phyloP scores from a whole-genome alignment of 2,797 vertebrate genomes.

The Apogon hyalosoma region DNA sequence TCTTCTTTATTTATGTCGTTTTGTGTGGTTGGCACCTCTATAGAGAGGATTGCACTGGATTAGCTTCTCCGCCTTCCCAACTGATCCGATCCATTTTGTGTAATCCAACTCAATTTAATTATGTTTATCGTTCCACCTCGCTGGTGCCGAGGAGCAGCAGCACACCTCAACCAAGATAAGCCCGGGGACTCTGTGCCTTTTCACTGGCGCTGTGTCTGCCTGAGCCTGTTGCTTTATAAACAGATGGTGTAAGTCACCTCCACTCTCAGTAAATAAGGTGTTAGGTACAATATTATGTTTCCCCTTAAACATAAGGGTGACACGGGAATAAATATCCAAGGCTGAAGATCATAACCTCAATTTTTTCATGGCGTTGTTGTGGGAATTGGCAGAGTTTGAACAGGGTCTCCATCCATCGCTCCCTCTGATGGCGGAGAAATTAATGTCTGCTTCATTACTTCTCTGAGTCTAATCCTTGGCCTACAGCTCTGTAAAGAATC shows the following conservation, averaged over 20 bases:
- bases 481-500: not conserved
- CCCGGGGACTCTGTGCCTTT: slow-evolving; percentile 73
- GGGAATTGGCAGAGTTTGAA: slow-evolving; percentile 54
- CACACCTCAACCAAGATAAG: slow-evolving; percentile 80
- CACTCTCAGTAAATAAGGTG: slow-evolving; percentile 67
- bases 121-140: slow-evolving; percentile 84
- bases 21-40: slow-evolving; percentile 76
- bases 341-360: slow-evolving; percentile 48
- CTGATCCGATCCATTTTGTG: slow-evolving; percentile 85
- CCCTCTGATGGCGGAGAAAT: slow-evolving; percentile 40
- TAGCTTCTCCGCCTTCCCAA: slow-evolving; percentile 79
- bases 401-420: slow-evolving; percentile 11
- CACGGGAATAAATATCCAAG: slow-evolving; percentile 47
- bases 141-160: slow-evolving; percentile 73
- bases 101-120: slow-evolving; percentile 87
- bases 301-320: slow-evolving; percentile 42
- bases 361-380: slow-evolving; percentile 29
- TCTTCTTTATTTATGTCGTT: slow-evolving; percentile 72
- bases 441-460: slow-evolving; percentile 56
- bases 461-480: slow-evolving; percentile 53
- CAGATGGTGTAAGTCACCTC: slow-evolving; percentile 78
- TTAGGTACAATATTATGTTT: slow-evolving; percentile 59
- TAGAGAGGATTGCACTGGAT: slow-evolving; percentile 84
- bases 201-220: slow-evolving; percentile 72
- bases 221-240: slow-evolving; percentile 78